Base-by-base conservation (phyloP, 2,888 invertebrate genomes). In the Eupeodes latifasciatus region DNA sequence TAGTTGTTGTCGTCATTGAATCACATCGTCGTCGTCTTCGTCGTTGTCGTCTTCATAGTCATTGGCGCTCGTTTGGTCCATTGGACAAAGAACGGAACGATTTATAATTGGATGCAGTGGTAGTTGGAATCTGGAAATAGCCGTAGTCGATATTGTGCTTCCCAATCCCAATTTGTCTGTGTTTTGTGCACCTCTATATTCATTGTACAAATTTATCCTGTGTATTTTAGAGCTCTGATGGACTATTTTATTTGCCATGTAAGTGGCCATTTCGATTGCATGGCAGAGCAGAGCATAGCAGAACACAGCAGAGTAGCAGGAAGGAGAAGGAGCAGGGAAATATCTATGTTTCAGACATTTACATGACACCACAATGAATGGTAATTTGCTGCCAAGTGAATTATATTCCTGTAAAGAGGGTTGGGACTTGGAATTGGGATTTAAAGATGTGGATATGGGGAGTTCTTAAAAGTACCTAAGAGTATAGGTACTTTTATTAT, bases 101-200 rank as follows among this genome's bases (percentile, higher is more conserved):
- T 87, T 81, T 87, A 87, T 84, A 87, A 87, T 87, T 81, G 80
- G 79, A 80, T 84, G 87, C 80, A 83, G 61, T 83, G 59, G n/a
- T 19, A 57, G 47, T 47, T 40, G 47, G 40, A 69, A 6, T 53
- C 16, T 34, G 5, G 5, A 40, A 3, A 40, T 9, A 44, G 12
- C 19, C 7, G 36, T 2, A 59, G 27, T 34, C 34, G 27, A 14
- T 12, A 7, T 5, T 16, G 16, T 44, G 44, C 44, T 44, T 47
- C 19, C 47, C 47, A 44, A n/a, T 64, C 27, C 27, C 27, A 27
- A 27, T 27, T 19, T 27, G 3, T 27, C 51, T 27, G 4, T 14
- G 27, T n/a, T 4, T n/a, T n/a, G 27, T n/a, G 9, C 9, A 34
- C 27, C n/a, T 5, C 12, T 49, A 59, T 40, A 80, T 84, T 62